phyloP scores from a whole-genome alignment of 2,113 vertebrate genomes.

The Taurulus bubalis region DNA sequence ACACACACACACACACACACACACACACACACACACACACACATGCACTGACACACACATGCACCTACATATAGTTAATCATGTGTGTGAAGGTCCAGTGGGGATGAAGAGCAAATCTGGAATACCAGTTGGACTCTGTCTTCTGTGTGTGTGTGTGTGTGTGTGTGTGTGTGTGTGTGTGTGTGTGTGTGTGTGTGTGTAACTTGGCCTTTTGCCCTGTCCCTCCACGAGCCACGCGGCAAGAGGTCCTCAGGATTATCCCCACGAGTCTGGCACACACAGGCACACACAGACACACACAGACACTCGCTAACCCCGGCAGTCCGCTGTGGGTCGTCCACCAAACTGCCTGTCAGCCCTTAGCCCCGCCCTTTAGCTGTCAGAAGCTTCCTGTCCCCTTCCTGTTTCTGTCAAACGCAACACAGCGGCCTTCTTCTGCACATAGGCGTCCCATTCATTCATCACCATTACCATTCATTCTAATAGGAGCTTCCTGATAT shows the following conservation, averaged over 20 bases:
- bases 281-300: constrained; percentile 13
- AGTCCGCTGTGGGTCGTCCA: constrained; percentile 57
- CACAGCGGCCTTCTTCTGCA: constrained; percentile 59
- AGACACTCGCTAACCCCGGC: constrained; percentile 13
- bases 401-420: constrained; percentile 71
- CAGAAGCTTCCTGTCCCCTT: constrained; percentile 73
- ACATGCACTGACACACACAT: constrained; percentile 38
- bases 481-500: constrained; percentile 63
- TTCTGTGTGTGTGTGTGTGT: constrained; percentile 15
- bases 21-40: constrained; percentile 41
- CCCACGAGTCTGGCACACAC: constrained; percentile 32
- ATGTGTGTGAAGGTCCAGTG: constrained; percentile 64
- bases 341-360: constrained; percentile 41
- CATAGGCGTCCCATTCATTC: constrained; percentile 66
- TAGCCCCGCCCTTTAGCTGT: constrained; percentile 64
- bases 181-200: constrained; percentile 33
- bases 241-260: constrained; percentile 64
- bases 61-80: constrained; percentile 62
- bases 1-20: constrained; percentile 39
- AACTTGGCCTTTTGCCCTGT: constrained; percentile 63
- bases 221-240: constrained; percentile 64
- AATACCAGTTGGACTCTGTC: constrained; percentile 65
- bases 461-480: constrained; percentile 48
- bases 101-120: constrained; percentile 71
- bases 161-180: constrained; percentile 32